Conservation (phyloP, 2,113 vertebrate species). For the Erinaceus europaeus region DNA sequence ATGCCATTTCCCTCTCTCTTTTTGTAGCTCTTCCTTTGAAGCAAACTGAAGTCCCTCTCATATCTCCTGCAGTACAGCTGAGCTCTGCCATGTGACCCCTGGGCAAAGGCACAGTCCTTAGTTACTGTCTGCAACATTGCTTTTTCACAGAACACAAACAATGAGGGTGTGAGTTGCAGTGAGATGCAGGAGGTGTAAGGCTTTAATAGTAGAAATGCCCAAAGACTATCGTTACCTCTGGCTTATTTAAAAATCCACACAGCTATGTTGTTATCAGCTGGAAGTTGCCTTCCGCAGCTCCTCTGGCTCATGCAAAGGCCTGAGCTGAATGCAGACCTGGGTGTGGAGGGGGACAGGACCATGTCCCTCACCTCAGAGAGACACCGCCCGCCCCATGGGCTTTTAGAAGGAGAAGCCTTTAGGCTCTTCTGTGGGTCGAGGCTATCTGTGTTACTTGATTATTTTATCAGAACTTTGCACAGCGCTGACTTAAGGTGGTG, state of each 20-base stretch:
- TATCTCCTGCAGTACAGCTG: background rate
- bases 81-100: slow-evolving; percentile 23
- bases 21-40: slow-evolving; percentile 35
- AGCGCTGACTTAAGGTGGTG: too few species aligned
- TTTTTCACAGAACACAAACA: slow-evolving; percentile 49
- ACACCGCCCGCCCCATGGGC: too few species aligned
- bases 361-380: too few species aligned
- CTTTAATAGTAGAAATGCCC: slow-evolving; percentile 37
- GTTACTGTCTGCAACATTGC: slow-evolving; percentile 16
- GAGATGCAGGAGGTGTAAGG: background rate
- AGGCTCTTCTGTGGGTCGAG: background rate
- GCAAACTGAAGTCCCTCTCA: background rate
- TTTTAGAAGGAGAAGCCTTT: too few species aligned
- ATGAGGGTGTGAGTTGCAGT: background rate
- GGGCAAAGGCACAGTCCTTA: slow-evolving; percentile 27
- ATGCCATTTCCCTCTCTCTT: background rate
- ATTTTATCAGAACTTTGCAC: too few species aligned
- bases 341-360: too few species aligned
- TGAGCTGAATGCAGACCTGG: background rate
- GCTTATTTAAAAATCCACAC: background rate
- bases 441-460: too few species aligned
- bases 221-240: slow-evolving; percentile 36
- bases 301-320: background rate
- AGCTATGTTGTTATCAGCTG: background rate
- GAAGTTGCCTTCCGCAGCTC: background rate